Conservation (phyloP, 2,888 invertebrate species). For the Entomobrya multifasciata region DNA sequence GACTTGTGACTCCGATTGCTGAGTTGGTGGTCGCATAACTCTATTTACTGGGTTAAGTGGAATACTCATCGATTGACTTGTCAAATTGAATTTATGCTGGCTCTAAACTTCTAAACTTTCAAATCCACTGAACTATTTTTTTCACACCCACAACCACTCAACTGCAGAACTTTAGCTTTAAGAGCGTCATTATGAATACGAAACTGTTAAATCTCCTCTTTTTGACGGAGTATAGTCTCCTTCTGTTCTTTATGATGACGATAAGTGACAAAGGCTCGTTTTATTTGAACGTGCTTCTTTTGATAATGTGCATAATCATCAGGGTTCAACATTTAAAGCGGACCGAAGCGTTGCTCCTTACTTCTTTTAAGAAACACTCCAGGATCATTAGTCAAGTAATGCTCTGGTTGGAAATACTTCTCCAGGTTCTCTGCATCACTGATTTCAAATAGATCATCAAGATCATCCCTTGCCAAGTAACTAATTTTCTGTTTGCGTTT, state of each 20-base stretch:
- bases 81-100: neutral
- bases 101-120: too few relatives aligned
- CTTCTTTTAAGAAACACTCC: neutral
- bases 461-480: neutral
- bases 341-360: slow-evolving; percentile 21
- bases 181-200: neutral
- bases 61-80: neutral
- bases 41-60: too few relatives aligned
- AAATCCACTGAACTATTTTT: too few relatives aligned
- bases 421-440: neutral
- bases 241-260: slow-evolving; percentile 71
- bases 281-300: slow-evolving; percentile 68
- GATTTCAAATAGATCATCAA: slow-evolving; percentile 17
- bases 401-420: neutral
- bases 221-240: slow-evolving; percentile 54
- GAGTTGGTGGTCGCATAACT: neutral
- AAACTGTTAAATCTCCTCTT: slow-evolving; percentile 63
- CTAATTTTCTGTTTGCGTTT: too few relatives aligned
- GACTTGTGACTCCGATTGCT: neutral
- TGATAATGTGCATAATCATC: slow-evolving; percentile 65
- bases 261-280: slow-evolving; percentile 69
- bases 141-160: slow-evolving; percentile 50
- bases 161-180: slow-evolving; percentile 21
- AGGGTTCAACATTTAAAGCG: slow-evolving; percentile 67
- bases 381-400: neutral